Evolutionary conservation across 2,888 invertebrate genomes (phyloP), one percentile per base, ranked within the genome.

Genomic region (Hydrotaea cyrtoneurina): DNA sequence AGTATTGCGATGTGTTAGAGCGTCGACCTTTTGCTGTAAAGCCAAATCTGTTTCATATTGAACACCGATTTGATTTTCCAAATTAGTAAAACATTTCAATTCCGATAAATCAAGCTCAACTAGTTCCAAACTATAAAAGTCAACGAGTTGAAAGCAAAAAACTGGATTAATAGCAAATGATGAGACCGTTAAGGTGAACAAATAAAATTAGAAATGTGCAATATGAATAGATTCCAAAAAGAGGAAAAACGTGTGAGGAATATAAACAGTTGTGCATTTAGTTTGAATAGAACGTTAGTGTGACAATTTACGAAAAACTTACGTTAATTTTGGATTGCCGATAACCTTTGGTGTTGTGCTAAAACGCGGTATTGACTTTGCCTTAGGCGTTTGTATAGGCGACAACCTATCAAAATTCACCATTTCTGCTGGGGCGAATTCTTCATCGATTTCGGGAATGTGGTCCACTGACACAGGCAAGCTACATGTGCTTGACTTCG

Each of bases 11-110:
- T 86, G 86, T 55, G 82, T 80, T 15, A 89, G 85, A 10, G 80
- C 62, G 59, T 88, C 81, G 55, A 88, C 64, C 72, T 87, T 86
- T 36, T 89, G 86, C 53, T 87, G 89, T 36, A 90, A 79, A 2
- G 87, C 84, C 10, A 86, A 87, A 39, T 87, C 86, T 3, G 87
- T 75, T 15, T 90, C 89, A 85, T 90, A 88, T 64, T 90, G 87
- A 10, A 88, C 87, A 75, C 88, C 86, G 36, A 88, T 92, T 74
- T 94, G 93, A 82, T 94, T 94, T 89, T 95, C 95, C 85, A 94
- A 91, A 75, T 93, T 93, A 0, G 95, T 94, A 83, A 94, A 93
- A 87, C 94, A 94, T 74, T 93, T 91, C 17, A 95, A 91, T 78
- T 94, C 93, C 86, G 93, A 91, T 0, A 93, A 93, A 85, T 94